Evolutionary conservation across 2,797 vertebrate species (phyloP), one percentile per base, ranked within the genome.

Genomic region (Nasua narica): DNA sequence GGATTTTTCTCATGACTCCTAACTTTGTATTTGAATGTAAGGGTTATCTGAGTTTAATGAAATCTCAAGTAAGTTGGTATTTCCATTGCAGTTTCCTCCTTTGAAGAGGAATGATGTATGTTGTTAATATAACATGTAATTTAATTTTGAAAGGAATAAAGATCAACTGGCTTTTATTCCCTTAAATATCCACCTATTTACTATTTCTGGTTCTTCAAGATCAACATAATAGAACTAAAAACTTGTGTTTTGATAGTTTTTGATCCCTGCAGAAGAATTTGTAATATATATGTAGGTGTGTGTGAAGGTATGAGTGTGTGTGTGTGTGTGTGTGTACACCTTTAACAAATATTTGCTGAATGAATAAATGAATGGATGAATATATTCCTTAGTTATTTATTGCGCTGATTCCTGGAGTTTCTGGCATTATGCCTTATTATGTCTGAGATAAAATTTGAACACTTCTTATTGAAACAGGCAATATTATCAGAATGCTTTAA

Each of bases 11-110:
- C 0, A 83, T 69, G 91, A 46, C 74, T 95, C 12, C 43, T 72
- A 95, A 90, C 96, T 95, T 97, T 97, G 58, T 69, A 60, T 96
- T 98, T 96, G n/a, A 56, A 88, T 95, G 18, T 82, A 50, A 91
- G 72, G 50, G 3, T 85, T 93, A 25, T 77, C 93, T 97, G 95
- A 97, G 81, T 40, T 67, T 52, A 96, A 93, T 96, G 87, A 97
- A 98, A 97, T 97, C 92, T 86, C 76, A 97, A 94, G 13, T 14
- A 97, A 85, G 43, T 87, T 97, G 92, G 52, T 54, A 94, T 32
- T 95, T 97, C 69, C 52, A 69, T 94, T 23, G 67, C 86, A 54
- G 83, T 87, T 98, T 91, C 93, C 35, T 86, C 74, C 78, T n/a
- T 79, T 65, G 54, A 91, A 35, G 65, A 85, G 40, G 13, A 94